phyloP scores from a whole-genome alignment of 2,113 vertebrate species.

The Lophius piscatorius region DNA sequence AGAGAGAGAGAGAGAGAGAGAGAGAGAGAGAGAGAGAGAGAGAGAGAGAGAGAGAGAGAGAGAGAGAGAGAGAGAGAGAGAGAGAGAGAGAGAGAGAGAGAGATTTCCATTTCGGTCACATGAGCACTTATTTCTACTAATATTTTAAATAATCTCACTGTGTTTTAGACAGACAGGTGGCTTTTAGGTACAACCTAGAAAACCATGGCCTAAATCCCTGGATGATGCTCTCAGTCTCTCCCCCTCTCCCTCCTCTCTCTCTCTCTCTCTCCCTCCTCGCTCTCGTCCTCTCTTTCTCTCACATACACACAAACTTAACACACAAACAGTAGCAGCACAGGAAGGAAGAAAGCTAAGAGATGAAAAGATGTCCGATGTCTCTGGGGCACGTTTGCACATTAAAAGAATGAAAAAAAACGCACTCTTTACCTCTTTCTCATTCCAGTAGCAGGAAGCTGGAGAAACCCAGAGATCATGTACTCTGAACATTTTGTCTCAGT shows the following conservation, averaged over 20 bases:
- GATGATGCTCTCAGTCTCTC: slow-evolving; percentile 41
- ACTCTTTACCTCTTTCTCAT: slow-evolving; percentile 13
- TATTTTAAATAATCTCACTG: slow-evolving; percentile 54
- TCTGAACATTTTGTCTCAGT: slow-evolving; percentile 55
- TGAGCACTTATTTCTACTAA: slow-evolving; percentile 41
- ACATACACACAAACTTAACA: slow-evolving; percentile 11
- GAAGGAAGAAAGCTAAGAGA: slow-evolving; percentile 24
- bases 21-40: background rate
- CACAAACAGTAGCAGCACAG: background rate
- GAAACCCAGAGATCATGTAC: slow-evolving; percentile 32
- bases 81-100: background rate
- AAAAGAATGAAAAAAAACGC: slow-evolving; percentile 5
- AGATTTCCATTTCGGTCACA: too few species aligned
- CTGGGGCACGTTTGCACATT: slow-evolving; percentile 34
- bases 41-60: background rate
- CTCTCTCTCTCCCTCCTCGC: background rate
- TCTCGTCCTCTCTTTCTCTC: background rate
- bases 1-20: too few species aligned
- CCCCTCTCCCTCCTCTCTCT: background rate
- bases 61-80: background rate
- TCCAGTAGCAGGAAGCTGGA: slow-evolving; percentile 22
- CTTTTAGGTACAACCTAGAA: slow-evolving; percentile 68
- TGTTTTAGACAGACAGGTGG: slow-evolving; percentile 59
- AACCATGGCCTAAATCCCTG: slow-evolving; percentile 60
- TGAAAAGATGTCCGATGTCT: slow-evolving; percentile 45